Percentiles rank a stretch among this genome's conserved stretches.
phyloP scores from a whole-genome alignment of 2,113 vertebrate species.

The Pygoscelis antarcticus region DNA sequence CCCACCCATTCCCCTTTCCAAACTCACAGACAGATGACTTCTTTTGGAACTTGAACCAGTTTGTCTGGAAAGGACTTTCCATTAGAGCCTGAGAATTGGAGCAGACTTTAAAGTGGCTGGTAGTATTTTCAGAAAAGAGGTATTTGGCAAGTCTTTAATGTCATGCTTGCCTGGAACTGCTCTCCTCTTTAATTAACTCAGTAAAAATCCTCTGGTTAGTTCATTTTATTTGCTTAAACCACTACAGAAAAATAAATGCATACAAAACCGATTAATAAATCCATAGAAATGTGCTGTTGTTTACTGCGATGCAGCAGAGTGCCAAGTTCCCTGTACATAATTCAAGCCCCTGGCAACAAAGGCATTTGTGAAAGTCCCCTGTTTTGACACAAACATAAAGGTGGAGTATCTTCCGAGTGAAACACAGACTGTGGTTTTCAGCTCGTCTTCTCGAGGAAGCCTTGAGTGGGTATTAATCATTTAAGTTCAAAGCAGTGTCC shows the following conservation, averaged over 20 bases:
- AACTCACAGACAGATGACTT: background rate
- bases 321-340: background rate
- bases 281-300: background rate
- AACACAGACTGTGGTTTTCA: background rate
- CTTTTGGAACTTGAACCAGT: slow-evolving; percentile 37
- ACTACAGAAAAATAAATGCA: slow-evolving; percentile 40
- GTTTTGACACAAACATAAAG: slow-evolving; percentile 8
- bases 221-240: slow-evolving; percentile 51
- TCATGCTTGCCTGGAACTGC: slow-evolving; percentile 55
- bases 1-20: background rate
- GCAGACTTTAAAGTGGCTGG: slow-evolving; percentile 43
- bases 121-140: slow-evolving; percentile 53
- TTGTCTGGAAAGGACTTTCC: slow-evolving; percentile 49
- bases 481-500: slow-evolving; percentile 35
- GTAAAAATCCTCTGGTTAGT: slow-evolving; percentile 48
- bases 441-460: background rate
- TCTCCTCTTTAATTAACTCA: slow-evolving; percentile 58
- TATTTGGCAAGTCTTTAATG: slow-evolving; percentile 63
- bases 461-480: slow-evolving; percentile 22
- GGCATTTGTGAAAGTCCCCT: background rate
- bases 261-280: slow-evolving; percentile 29
- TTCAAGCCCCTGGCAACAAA: slow-evolving; percentile 11
- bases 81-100: slow-evolving; percentile 27
- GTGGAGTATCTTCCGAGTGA: background rate
- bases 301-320: background rate